These are phyloP conservation scores for Didymodactylos carnosus DNA, from an alignment of 2,888 invertebrate genomes.

Conservation along the genomic window DNA sequence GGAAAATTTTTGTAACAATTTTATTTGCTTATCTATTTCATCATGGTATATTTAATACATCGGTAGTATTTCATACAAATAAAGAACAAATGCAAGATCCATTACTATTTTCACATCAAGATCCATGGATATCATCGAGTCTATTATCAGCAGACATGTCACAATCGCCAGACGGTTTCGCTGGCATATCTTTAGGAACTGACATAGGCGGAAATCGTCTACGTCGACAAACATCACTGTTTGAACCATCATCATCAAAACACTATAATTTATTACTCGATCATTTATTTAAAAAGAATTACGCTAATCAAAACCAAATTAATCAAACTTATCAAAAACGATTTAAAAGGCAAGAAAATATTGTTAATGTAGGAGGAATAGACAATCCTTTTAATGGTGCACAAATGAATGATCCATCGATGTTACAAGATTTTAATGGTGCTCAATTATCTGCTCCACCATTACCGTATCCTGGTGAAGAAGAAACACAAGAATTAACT, in stretches of 20 bases:
- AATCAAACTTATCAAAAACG: not conserved
- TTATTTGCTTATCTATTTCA: constrained; percentile 21
- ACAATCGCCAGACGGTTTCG: no score
- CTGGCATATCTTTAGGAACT: no score
- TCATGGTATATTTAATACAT: constrained; percentile 9
- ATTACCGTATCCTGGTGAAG: not conserved
- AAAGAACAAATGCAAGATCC: not conserved
- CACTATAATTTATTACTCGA: no score
- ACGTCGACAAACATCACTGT: not conserved
- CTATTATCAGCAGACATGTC: no score
- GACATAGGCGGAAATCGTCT: not conserved
- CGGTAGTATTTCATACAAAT: not conserved
- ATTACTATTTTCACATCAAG: not conserved
- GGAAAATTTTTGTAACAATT: constrained; percentile 23
- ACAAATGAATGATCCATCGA: not conserved
- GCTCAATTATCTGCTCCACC: not conserved
- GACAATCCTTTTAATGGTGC: not conserved
- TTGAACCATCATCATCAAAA: no score
- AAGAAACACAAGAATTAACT: constrained; percentile 7
- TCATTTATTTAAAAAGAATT: no score
- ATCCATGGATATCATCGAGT: not conserved
- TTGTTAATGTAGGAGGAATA: no score
- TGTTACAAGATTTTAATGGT: no score
- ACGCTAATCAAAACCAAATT: no score
- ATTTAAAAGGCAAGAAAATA: not conserved